phyloP scores from a whole-genome alignment of 1,140 invertebrate genomes.

The Coenobita brevimanus region DNA sequence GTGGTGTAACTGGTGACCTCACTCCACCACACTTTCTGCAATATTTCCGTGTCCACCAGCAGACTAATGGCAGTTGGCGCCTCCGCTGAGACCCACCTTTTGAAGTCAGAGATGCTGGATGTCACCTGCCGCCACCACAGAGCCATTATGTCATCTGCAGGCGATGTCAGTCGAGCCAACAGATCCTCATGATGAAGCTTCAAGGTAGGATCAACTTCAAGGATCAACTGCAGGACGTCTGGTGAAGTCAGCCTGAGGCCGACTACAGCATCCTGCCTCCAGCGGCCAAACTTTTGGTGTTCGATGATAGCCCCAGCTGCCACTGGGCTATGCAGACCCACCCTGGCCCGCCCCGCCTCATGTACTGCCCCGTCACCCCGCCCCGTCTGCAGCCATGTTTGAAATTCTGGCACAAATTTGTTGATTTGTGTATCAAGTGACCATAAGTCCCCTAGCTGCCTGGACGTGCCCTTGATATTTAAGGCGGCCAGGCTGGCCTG shows the following conservation, averaged over 20 bases:
- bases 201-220: conserved; percentile 41
- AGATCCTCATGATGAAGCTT: background rate
- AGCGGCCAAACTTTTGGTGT: conserved; percentile 31
- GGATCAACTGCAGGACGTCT: conserved; percentile 31
- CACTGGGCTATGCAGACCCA: conserved; percentile 52
- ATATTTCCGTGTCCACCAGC: conserved; percentile 1
- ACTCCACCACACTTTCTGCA: conserved; percentile 13
- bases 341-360: conserved; percentile 29
- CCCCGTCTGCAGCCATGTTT: conserved; percentile 1
- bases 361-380: conserved; percentile 4
- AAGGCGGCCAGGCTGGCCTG: background rate
- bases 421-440: conserved; percentile 17
- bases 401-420: conserved; percentile 34
- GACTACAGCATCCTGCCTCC: conserved; percentile 35
- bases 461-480: conserved; percentile 15
- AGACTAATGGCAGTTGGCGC: background rate
- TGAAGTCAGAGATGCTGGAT: background rate
- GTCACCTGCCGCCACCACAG: conserved; percentile 20
- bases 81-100: conserved; percentile 27
- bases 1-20: background rate
- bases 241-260: conserved; percentile 32
- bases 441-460: conserved; percentile 18
- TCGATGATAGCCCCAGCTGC: conserved; percentile 35
- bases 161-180: conserved; percentile 13
- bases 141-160: conserved; percentile 21